Conservation (phyloP, 2,797 vertebrate species). For the Crocidura indochinensis region DNA sequence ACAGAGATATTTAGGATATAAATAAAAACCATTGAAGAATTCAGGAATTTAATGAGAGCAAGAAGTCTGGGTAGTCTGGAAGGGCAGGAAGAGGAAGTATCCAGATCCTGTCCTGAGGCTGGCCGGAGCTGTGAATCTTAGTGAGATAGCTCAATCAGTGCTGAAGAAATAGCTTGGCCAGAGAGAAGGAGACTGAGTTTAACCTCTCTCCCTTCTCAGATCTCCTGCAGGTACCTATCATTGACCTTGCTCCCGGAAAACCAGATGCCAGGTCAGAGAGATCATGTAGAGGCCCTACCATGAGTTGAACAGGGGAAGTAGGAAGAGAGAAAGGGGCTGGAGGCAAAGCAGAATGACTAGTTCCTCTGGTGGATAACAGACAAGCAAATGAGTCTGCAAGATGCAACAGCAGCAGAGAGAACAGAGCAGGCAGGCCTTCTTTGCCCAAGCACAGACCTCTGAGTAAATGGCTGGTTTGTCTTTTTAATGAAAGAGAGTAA, state of each 20-base stretch:
- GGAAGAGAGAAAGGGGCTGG: too few species aligned
- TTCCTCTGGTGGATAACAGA: background rate
- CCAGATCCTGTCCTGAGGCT: too few species aligned
- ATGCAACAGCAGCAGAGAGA: background rate
- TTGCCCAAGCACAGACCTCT: background rate
- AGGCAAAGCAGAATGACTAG: background rate
- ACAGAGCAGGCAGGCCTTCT: background rate
- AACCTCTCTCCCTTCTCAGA: too few species aligned
- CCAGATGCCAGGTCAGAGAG: fast-evolving
- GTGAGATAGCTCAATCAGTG: background rate
- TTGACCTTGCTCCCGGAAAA: background rate
- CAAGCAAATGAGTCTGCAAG: background rate
- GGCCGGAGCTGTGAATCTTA: background rate
- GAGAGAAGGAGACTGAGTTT: background rate
- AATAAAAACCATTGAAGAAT: background rate
- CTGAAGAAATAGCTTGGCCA: too few species aligned
- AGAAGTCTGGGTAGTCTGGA: background rate
- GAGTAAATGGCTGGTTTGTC: background rate
- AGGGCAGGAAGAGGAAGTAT: background rate
- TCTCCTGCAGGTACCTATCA: background rate
- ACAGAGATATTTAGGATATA: background rate
- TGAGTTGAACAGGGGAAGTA: background rate
- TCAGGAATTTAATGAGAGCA: background rate
- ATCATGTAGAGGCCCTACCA: background rate
- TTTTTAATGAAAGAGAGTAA: background rate